Evolutionary conservation across 1,140 invertebrate genomes (phyloP), one percentile per base, ranked within the genome.

Genomic region (Zaprionus tsacasi): DNA sequence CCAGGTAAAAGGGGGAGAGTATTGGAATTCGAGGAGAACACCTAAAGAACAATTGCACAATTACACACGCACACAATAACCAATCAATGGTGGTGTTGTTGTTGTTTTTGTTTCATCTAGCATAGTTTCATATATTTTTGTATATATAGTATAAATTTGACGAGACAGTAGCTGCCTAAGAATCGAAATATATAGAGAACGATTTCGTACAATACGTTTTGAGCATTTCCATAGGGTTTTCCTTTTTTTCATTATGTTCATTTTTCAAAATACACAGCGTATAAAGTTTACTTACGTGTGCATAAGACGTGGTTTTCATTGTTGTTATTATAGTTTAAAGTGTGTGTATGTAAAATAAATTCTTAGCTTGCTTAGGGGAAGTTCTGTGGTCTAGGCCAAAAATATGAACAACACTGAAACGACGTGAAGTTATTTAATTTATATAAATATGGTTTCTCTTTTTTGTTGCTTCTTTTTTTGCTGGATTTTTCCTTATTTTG

Each of bases 351-450:
- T 70, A 80, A 87, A 87, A 87, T 75, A 88, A 87, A 82, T 82
- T 88, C 79, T 88, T 88, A 87, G 73, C 68, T 88, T 82, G 61
- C 76, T 82, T 87, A 82, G 79, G 83, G 83, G 67, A 86, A 87
- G 79, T 82, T 86, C 68, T 77, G 71, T 69, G 82, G 67, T 86
- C 64, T 85, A 71, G 17, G 55, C 82, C 80, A 65, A 76, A 76
- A 67, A 65, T 67, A 72, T 70, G 50, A 87, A 87, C 83, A 88
- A 87, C 82, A 88, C 63, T 75, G 77, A 82, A 88, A 86, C 82
- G 71, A 81, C 56, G 83, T 70, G 70, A 71, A 76, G 73, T 76
- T 76, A 60, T 68, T 21, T 59, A 48, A 69, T 68, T 72, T 71
- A 65, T 33, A 33, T 79, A 66, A 40, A 52, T 68, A 59, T 50